phyloP scores from a whole-genome alignment of 2,797 vertebrate genomes.

The Peromyscus attwateri region DNA sequence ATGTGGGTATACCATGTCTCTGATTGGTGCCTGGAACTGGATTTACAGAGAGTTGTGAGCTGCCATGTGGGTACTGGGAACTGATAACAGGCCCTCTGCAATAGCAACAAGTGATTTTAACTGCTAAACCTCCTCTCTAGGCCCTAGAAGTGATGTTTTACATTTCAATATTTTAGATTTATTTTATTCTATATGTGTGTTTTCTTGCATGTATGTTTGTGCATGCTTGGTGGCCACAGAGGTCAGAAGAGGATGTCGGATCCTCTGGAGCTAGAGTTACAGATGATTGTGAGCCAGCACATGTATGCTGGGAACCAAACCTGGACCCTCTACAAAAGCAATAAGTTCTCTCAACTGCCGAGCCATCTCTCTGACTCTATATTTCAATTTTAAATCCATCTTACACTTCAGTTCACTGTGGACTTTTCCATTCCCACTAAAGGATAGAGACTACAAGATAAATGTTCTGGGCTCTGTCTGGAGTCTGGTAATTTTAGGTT shows the following conservation, averaged over 20 bases:
- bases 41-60: background rate
- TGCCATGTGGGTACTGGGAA: background rate
- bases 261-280: background rate
- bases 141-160: background rate
- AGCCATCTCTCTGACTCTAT: background rate
- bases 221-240: background rate
- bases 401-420: background rate
- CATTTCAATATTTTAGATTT: background rate
- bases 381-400: constrained; percentile 57
- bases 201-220: background rate
- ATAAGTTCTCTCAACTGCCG: background rate
- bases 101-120: background rate
- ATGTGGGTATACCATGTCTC: background rate
- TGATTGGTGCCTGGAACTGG: background rate
- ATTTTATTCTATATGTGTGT: background rate
- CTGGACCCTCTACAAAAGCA: background rate
- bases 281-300: too few relatives aligned
- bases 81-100: background rate
- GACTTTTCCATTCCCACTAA: background rate
- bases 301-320: background rate
- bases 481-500: background rate
- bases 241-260: too few relatives aligned
- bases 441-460: background rate
- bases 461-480: background rate
- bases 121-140: background rate